Evolutionary conservation across 2,113 vertebrate genomes (phyloP).

Genomic region (Corydoras sp.): DNA sequence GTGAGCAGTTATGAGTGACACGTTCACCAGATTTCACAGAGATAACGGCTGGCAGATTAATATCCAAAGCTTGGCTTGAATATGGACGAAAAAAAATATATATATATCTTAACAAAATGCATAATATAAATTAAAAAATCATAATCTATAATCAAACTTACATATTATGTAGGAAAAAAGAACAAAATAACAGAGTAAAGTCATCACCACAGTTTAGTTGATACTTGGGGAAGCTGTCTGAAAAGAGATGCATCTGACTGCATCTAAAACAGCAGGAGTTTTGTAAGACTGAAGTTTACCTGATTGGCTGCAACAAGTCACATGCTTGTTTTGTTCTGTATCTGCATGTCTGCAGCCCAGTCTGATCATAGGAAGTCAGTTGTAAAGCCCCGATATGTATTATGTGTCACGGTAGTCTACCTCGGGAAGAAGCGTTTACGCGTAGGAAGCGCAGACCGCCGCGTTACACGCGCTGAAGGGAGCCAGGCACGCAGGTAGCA

Average conservation of each 20-base stretch:
- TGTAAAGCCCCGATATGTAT: too few species aligned
- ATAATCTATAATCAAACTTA: too few species aligned
- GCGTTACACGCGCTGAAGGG: too few species aligned
- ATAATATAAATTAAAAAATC: too few species aligned
- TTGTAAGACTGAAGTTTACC: not conserved
- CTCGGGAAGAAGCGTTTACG: too few species aligned
- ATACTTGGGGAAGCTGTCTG: not conserved
- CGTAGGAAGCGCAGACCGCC: too few species aligned
- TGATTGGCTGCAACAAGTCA: slow-evolving; percentile 6
- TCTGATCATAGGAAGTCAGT: not conserved
- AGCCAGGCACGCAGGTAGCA: too few species aligned
- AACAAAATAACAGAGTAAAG: not conserved
- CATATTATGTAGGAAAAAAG: not conserved
- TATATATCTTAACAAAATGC: too few species aligned
- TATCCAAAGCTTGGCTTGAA: slow-evolving; percentile 1
- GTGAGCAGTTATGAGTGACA: not conserved
- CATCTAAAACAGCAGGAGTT: not conserved
- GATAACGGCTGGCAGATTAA: not conserved
- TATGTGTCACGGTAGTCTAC: too few species aligned
- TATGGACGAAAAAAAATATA: too few species aligned
- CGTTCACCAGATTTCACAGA: not conserved
- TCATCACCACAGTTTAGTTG: not conserved
- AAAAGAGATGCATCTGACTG: not conserved
- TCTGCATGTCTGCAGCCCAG: not conserved
- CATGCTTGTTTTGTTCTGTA: not conserved